phyloP scores from a whole-genome alignment of 1,140 invertebrate species.

The Phortica variegata region DNA sequence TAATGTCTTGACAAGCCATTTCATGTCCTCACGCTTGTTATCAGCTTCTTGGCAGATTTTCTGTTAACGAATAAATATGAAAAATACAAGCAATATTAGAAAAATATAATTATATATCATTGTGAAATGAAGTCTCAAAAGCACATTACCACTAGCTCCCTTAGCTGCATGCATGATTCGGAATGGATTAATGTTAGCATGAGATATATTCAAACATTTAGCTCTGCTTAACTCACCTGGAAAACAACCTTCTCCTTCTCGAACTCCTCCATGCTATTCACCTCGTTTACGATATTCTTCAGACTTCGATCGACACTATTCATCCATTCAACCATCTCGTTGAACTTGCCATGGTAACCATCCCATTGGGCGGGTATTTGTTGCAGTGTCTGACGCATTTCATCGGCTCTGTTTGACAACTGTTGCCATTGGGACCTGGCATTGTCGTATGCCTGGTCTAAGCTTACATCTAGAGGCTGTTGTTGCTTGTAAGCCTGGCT shows the following conservation, averaged over 20 bases:
- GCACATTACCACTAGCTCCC: conserved; percentile 62
- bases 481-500: conserved; percentile 66
- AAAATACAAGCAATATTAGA: neutral
- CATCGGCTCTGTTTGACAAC: conserved; percentile 69
- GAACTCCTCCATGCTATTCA: conserved; percentile 83
- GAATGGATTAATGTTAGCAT: conserved; percentile 18
- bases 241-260: conserved; percentile 84
- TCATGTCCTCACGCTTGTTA: conserved; percentile 86
- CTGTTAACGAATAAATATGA: conserved; percentile 58
- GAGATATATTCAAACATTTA: conserved; percentile 6
- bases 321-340: conserved; percentile 88
- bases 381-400: conserved; percentile 74
- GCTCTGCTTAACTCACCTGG: conserved; percentile 68
- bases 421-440: conserved; percentile 75
- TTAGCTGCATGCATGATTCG: conserved; percentile 56
- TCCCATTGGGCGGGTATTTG: conserved; percentile 90
- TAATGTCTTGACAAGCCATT: conserved; percentile 88
- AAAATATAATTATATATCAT: neutral
- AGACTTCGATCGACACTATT: conserved; percentile 80
- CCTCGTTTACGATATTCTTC: conserved; percentile 79
- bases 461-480: conserved; percentile 65
- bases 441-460: conserved; percentile 67
- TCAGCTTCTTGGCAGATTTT: conserved; percentile 87
- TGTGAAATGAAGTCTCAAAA: conserved; percentile 13
- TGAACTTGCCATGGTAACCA: conserved; percentile 78